Conservation (phyloP, 1,140 invertebrate species). For the Lethocerus indicus region DNA sequence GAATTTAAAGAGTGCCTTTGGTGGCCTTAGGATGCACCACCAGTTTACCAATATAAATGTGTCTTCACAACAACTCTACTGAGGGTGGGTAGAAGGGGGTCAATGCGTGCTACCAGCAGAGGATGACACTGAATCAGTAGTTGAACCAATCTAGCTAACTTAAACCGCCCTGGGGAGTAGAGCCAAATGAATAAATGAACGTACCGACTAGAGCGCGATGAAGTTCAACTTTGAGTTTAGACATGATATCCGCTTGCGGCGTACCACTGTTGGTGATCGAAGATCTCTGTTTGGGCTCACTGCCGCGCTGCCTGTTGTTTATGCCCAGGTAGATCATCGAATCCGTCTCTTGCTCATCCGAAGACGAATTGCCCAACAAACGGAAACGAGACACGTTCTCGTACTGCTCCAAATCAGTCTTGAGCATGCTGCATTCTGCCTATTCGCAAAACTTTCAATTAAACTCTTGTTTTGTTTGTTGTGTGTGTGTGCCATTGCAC, state of each 20-base stretch:
- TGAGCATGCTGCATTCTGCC: conserved; percentile 16
- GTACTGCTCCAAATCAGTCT: conserved; percentile 12
- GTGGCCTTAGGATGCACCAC: no score
- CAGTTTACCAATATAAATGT: no score
- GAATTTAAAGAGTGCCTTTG: no score
- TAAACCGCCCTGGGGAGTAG: no score
- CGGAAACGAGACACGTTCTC: conserved; percentile 12
- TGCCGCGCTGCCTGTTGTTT: no score
- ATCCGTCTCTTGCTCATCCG: conserved; percentile 9
- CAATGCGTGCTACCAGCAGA: no score
- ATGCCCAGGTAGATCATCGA: conserved; percentile 8
- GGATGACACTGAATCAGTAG: no score
- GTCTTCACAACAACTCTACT: no score
- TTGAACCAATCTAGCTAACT: no score
- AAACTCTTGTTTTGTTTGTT: conserved; percentile 7
- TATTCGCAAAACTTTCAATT: neutral
- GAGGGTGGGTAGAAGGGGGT: no score
- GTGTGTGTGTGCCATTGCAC: neutral
- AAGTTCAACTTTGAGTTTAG: conserved; percentile 12
- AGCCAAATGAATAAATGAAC: neutral
- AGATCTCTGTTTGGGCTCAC: neutral
- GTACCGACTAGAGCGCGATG: conserved; percentile 11
- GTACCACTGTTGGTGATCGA: neutral
- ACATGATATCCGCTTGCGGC: conserved; percentile 3
- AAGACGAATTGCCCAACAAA: conserved; percentile 8